These are phyloP conservation scores for Catagonus wagneri DNA, from an alignment of 2,113 vertebrate genomes.

Conservation along the genomic window DNA sequence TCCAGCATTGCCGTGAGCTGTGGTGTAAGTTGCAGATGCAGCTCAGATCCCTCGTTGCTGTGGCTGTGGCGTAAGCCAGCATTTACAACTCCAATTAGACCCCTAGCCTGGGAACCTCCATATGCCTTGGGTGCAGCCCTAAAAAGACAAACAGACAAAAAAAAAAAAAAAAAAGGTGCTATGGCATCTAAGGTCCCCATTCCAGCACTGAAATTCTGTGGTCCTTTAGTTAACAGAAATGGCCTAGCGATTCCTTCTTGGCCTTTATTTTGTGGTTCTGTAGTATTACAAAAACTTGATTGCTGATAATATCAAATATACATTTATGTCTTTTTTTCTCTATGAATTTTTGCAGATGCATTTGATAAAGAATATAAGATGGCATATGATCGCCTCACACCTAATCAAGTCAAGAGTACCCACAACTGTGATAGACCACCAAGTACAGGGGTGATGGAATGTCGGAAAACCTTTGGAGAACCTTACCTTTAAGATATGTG, in stretches of 20 bases:
- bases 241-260: neutral
- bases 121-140: too few relatives aligned
- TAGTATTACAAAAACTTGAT: conserved; percentile 19
- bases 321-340: conserved; percentile 45
- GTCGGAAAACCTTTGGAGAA: conserved; percentile 96
- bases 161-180: too few relatives aligned
- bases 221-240: neutral
- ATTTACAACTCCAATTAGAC: too few relatives aligned
- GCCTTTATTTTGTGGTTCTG: neutral
- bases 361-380: conserved; percentile 98
- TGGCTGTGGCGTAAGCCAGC: too few relatives aligned
- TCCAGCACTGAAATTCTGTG: neutral
- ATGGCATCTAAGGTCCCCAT: neutral
- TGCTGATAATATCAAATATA: neutral
- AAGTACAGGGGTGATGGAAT: conserved; percentile 97
- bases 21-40: too few relatives aligned
- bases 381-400: conserved; percentile 96
- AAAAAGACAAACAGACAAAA: too few relatives aligned
- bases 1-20: too few relatives aligned
- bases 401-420: conserved; percentile 95
- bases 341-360: conserved; percentile 89
- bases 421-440: conserved; percentile 97
- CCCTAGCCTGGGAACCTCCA: too few relatives aligned
- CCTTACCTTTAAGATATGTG: conserved; percentile 91
- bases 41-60: too few relatives aligned